A percentile compares a stretch with the other conserved stretches of the same genome.
These are phyloP conservation scores for Arenaria interpres DNA, from an alignment of 2,113 vertebrate species.

Conservation along the genomic window DNA sequence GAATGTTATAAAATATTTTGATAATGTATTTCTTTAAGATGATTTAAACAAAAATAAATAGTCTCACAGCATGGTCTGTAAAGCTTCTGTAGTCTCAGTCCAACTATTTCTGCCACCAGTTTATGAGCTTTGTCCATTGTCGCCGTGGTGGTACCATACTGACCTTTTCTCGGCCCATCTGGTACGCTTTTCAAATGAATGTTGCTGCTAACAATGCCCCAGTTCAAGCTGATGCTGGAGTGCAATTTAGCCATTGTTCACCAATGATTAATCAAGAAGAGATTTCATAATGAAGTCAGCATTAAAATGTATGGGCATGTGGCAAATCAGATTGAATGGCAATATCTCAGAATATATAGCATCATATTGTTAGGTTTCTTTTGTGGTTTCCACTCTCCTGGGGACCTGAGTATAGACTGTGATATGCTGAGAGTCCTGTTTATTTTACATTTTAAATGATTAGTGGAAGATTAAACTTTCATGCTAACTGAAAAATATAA, in stretches of 20 bases:
- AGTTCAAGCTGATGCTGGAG: constrained; percentile 26
- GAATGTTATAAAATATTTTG: background rate
- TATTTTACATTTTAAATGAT: constrained; percentile 63
- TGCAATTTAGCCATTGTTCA: constrained; percentile 38
- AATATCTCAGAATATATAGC: constrained; percentile 64
- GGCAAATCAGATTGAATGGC: constrained; percentile 46
- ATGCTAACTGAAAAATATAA: constrained; percentile 61
- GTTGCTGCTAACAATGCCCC: constrained; percentile 41
- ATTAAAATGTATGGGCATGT: constrained; percentile 53
- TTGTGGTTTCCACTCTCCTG: constrained; percentile 54
- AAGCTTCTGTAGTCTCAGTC: background rate
- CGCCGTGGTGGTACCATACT: background rate
- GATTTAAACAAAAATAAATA: background rate
- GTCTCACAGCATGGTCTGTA: background rate
- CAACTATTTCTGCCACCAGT: background rate
- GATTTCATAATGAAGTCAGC: constrained; percentile 39
- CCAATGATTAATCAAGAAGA: constrained; percentile 44
- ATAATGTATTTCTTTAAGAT: background rate
- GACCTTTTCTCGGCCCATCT: constrained; percentile 60
- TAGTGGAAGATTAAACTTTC: constrained; percentile 62
- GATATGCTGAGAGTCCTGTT: constrained; percentile 19
- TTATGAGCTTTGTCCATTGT: constrained; percentile 37
- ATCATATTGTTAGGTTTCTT: constrained; percentile 54
- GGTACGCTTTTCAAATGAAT: constrained; percentile 37
- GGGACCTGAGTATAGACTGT: constrained; percentile 6